Base-by-base conservation (phyloP, 2,797 vertebrate species). In the Sebastes iracundus region DNA sequence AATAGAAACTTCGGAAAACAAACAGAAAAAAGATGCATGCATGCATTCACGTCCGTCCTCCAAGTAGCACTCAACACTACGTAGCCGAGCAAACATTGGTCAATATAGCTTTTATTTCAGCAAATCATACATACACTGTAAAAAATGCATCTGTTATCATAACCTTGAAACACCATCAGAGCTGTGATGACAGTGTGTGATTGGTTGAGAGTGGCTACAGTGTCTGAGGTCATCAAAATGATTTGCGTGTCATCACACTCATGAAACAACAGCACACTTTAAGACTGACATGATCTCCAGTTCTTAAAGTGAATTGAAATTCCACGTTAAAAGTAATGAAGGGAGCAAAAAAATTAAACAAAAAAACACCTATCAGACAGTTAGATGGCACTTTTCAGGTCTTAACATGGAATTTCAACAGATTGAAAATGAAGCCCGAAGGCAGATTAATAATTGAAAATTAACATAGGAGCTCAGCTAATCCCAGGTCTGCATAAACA, bases 61-160 rank as follows among this genome's bases (percentile, higher is more conserved):
- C 28, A n/a, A 65, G 23, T 56, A 58, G 81, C 62, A 84, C 25
- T 32, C 28, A 38, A 3, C 53, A 79, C 32, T 8, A 60, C 3
- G 13, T 72, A 71, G 35, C 42, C 73, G 25, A 69, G 56, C 92
- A 91, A 90, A 90, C 77, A 76, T 96, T 97, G 96, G 96, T 97
- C 97, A 97, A 93, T 97, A 97, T 97, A 97, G 90, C 96, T 94
- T 98, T 99, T 98, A 98, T 99, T 99, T 95, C 97, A 97, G 96
- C 96, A 98, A 99, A 97, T 96, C 96, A 97, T 97, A 98, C 96
- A 97, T 96, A 97, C 97, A 97, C 95, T 93, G 95, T 97, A 93
- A 92, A 93, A 97, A 95, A 93, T 92, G 91, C 89, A 90, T 93
- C 83, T 94, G 90, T 94, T 46, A 94, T 97, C 95, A 95, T 95